Conservation (phyloP, 2,797 vertebrate genomes). For the Harpagifer antarcticus region DNA sequence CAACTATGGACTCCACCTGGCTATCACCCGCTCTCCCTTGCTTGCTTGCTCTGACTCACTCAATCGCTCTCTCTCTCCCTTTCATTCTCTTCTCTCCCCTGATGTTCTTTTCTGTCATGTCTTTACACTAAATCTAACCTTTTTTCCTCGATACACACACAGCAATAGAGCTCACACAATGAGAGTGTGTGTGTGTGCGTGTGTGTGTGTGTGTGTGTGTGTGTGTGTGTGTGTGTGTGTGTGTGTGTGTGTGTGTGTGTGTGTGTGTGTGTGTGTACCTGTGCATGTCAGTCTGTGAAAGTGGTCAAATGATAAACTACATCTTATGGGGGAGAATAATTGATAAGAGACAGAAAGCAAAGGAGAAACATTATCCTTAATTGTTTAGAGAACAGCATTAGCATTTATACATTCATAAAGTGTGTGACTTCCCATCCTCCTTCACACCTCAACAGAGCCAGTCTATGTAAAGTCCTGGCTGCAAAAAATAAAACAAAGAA, state of each 20-base stretch:
- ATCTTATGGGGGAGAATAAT: constrained; percentile 2
- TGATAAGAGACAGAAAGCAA: constrained; percentile 8
- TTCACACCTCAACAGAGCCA: background rate
- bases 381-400: background rate
- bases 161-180: constrained; percentile 26
- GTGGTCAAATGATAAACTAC: constrained; percentile 5
- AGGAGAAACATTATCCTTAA: background rate
- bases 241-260: background rate
- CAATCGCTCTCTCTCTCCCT: constrained; percentile 32
- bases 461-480: background rate
- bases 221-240: background rate
- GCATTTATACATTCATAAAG: background rate
- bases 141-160: constrained; percentile 21
- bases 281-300: background rate
- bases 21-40: constrained; percentile 62
- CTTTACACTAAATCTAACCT: constrained; percentile 26
- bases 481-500: constrained; percentile 22
- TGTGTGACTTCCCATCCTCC: background rate
- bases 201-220: background rate
- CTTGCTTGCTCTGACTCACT: constrained; percentile 9
- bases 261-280: background rate
- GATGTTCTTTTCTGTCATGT: constrained; percentile 47
- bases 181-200: background rate
- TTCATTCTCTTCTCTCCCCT: constrained; percentile 12
- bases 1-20: constrained; percentile 94